Evolutionary conservation across 2,888 invertebrate species (phyloP), one percentile per base, ranked within the genome.

Genomic region (Rambutsinella grinnellia): DNA sequence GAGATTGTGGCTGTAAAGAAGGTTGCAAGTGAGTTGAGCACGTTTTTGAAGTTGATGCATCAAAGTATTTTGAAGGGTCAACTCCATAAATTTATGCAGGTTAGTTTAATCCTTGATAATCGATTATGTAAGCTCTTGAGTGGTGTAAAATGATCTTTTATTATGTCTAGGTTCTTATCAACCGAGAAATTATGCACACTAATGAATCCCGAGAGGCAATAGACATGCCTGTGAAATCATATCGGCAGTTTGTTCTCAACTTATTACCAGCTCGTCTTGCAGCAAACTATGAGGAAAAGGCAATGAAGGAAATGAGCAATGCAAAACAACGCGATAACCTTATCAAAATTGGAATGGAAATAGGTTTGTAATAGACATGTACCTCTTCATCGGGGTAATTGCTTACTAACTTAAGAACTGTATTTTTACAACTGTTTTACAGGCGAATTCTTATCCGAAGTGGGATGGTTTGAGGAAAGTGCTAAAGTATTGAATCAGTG

Each of bases 391-490:
- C n/a, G n/a, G n/a, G 36, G 13, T 36, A 8, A 36, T 13, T 8
- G 13, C 36, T 36, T 36, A 36, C 36, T 36, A 36, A n/a, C 36
- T 8, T 8, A 13, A 36, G 36, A 36, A 36, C 6, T 36, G 5
- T 36, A 8, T 36, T 5, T 13, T 36, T 8, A 36, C 36, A 36
- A 36, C 17, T 28, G 46, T 24, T 46, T 57, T 1, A 57, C 62
- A 86, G 87, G 87, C 65, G 85, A 86, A 0, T 97, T 97, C 88
- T 90, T 96, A 3, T 93, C 92, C 85, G 96, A 96, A 85, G 94
- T 94, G 0, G 96, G 96, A 0, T 95, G 95, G 94, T 93, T 93
- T 86, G 88, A 89, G 79, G 93, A 94, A 85, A 93, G 94, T 79
- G 92, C 93, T 85, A 88, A 90, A 54, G 91, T 96, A 66, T 88